Base-by-base conservation (phyloP, 2,113 vertebrate species). In the Stercorarius parasiticus region DNA sequence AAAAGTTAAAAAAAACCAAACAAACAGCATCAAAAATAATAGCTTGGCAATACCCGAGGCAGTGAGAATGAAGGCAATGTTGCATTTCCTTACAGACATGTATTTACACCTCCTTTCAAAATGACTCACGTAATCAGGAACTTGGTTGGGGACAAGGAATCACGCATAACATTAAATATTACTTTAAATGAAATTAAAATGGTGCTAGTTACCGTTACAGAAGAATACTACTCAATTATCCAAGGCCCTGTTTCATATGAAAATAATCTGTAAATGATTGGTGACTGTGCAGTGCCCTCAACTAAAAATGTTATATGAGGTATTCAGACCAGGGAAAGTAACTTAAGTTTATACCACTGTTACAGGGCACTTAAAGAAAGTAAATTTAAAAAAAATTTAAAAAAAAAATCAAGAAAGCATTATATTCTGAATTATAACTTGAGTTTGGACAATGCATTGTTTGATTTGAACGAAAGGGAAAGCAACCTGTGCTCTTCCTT, bases 401-500 rank as follows among this genome's bases (percentile, higher is more conserved):
- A 26, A 45, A 67, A 25, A 29, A 12, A 12, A 15, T 25, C 32
- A 66, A 21, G 29, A 42, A 42, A 18, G 0, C 17, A 27, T n/a
- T 81, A 2, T 11, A 49, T 56, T 80, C 80, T 66, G 32, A 93
- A 45, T 45, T 65, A 12, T n/a, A 50, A 70, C 13, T 2, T 52
- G 65, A 72, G 6, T 38, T 19, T 59, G 34, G 40, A 36, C 29
- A 43, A 76, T 5, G 21, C 47, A 16, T 7, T 30, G 12, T 14
- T 34, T 45, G 12, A 50, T 59, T 27, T 20, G 32, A 76, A 65
- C 0, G 0, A 76, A 89, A 56, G 0, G 1, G 14, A 43, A 56
- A 67, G 71, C 22, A n/a, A 47, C 34, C 42, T 34, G 34, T 27
- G 34, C 7, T 17, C 14, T 55, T 70, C 42, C 25, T 36, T 16